Base-by-base conservation (phyloP, 2,888 invertebrate species). In the Pollenia griseotomentosa region DNA sequence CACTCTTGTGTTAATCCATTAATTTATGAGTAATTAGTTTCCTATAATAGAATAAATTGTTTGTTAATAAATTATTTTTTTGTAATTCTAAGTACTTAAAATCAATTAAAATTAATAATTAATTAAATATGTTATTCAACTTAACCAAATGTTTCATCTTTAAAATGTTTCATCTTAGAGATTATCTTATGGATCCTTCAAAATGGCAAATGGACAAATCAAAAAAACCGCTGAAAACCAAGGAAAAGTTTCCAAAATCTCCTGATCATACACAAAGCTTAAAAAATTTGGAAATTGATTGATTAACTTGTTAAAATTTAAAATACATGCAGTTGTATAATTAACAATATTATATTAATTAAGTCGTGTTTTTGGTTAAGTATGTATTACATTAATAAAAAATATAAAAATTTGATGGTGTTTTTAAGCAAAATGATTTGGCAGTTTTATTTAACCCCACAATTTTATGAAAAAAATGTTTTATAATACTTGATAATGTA, bases 131-230 rank as follows among this genome's bases (percentile, higher is more conserved):
- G 4, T 33, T 6, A 33, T 6, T 33, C 33, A 33, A 0, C 33
- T 33, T 6, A 33, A 33, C 6, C 33, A 33, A 33, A 6, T 33
- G 33, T 6, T 33, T 33, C 33, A 19, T 19, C 19, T 19, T 19
- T 19, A 19, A 2, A 33, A 4, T 33, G 33, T 33, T 33, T 33
- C 6, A 33, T 33, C 33, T 33, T 33, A 95, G 95, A 89, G 95
- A 95, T 63, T 95, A 95, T 93, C 94, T 95, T 88, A 91, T 95
- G 86, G 92, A 96, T 89, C 94, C 95, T 89, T 91, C 94, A 33
- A 91, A 90, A 86, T 93, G 93, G 93, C 90, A 89, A 86, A 85
- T 92, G 48, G 94, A 95, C 88, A 96, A 96, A 82, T 68, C 78
- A 42, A 91, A 90, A 61, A 90, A 90, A 85, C 61, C 71, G 19